phyloP scores from a whole-genome alignment of 2,113 vertebrate species.

The Leptocoma aspasia region DNA sequence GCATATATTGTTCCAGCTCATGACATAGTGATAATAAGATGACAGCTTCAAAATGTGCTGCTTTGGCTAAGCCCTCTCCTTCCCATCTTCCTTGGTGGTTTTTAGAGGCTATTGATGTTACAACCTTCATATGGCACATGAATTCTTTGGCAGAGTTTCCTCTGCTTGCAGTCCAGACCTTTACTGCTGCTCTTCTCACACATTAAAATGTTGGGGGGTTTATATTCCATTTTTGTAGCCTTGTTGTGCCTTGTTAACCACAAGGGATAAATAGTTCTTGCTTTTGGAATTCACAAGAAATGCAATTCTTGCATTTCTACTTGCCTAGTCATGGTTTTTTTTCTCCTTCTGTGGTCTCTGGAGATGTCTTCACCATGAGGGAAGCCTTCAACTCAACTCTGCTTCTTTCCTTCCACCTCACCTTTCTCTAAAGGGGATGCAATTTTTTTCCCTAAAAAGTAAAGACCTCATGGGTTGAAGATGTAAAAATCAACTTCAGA shows the following conservation, averaged over 20 bases:
- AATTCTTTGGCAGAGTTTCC: constrained; percentile 34
- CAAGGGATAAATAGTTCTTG: not conserved
- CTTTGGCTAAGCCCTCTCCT: constrained; percentile 35
- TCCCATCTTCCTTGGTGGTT: constrained; percentile 6
- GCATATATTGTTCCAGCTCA: not conserved
- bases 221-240: not conserved
- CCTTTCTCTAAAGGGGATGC: not conserved
- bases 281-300: not conserved
- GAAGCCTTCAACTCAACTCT: not conserved
- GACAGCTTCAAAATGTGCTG: constrained; percentile 30
- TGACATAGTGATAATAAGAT: constrained; percentile 51
- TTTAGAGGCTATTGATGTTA: constrained; percentile 1
- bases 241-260: constrained; percentile 41
- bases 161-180: not conserved
- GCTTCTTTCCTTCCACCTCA: not conserved
- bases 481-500: not conserved
- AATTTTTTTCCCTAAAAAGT: not conserved
- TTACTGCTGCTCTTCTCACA: constrained; percentile 9
- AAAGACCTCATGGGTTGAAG: not conserved
- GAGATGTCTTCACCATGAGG: not conserved
- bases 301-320: not conserved
- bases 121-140: constrained; percentile 37
- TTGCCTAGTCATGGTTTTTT: not conserved
- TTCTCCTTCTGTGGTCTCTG: not conserved
- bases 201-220: not conserved